Evolutionary conservation across 2,113 vertebrate species (phyloP), one percentile per base, ranked within the genome.

Genomic region (Phylloscopus whistleri): DNA sequence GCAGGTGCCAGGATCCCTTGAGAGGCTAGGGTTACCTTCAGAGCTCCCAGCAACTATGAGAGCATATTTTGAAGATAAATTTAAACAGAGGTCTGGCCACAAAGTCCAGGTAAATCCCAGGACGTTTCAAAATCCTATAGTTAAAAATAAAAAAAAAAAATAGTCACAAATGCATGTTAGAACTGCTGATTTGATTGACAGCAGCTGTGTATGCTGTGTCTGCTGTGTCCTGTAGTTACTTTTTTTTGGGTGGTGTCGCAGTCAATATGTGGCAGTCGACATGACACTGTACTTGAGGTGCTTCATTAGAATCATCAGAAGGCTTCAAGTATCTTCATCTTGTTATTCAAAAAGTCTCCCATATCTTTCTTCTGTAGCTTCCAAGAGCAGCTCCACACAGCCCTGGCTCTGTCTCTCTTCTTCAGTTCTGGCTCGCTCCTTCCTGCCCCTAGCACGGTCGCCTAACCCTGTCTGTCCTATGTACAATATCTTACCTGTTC

Each of bases 71-170:
- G 98, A 98, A 94, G 98, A 99, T 95, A 96, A 99, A 14, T 96
- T 99, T 95, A 98, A 98, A 97, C 98, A 99, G 95, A 98, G 98
- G 98, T 99, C 99, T 85, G 99, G 99, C 95, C 98, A 99, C 92
- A 98, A 99, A 96, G 98, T 99, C 78, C 99, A 99, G 99, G 99
- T 99, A 97, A 97, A 87, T 88, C 64, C 92, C 85, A 95, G 95
- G 95, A 77, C 66, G 70, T 91, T 92, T 35, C 28, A 88, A 92
- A 86, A 73, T 46, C 30, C 12, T 39, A 4, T 22, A 77, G 22
- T 39, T 16, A 20, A 37, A 82, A 55, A 35, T 9, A 37, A 37
- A 37, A 37, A 37, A 33, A 35, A 28, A 27, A 58, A 53, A 21
- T 10, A 10, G 21, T 85, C 39, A 70, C 48, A 77, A 80, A 30